phyloP scores from a whole-genome alignment of 2,113 vertebrate species.

The Cercopithecus mona region DNA sequence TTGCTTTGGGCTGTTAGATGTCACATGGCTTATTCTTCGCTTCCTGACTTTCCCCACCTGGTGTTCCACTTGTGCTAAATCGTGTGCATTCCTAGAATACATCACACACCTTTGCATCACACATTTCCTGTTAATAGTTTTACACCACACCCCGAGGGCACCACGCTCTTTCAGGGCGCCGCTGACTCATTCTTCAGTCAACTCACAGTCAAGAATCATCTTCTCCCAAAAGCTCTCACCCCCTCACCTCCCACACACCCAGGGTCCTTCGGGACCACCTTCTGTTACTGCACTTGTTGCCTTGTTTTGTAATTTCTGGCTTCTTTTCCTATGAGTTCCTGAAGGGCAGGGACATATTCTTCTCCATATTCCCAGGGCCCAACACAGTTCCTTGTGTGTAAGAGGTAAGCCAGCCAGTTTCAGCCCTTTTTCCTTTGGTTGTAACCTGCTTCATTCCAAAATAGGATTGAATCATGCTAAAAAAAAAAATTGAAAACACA shows the following conservation, averaged over 20 bases:
- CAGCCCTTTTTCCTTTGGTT: not conserved
- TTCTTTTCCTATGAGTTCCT: not conserved
- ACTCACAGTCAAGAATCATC: not conserved
- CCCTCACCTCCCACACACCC: rapidly evolving
- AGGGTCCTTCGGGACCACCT: not conserved
- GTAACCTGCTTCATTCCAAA: not conserved
- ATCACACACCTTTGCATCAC: not conserved
- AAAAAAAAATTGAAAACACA: not conserved
- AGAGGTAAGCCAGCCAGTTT: not conserved
- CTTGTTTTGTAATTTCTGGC: not conserved
- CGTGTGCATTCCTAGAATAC: not conserved
- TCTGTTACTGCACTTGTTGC: not conserved
- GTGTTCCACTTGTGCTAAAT: not conserved
- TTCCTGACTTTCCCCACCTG: not conserved
- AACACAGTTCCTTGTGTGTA: not conserved
- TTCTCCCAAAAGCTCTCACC: not conserved
- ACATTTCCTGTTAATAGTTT: not conserved
- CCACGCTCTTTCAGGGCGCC: not conserved
- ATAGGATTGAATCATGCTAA: not conserved
- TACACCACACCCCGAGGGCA: not conserved
- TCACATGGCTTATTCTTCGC: not conserved
- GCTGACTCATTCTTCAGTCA: not conserved
- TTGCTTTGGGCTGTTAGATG: not conserved
- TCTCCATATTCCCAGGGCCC: not conserved
- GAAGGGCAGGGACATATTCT: not conserved